A percentile compares a stretch with the other conserved stretches of the same genome.
phyloP scores from a whole-genome alignment of 1,140 invertebrate genomes.

The Notospermus geniculatus region DNA sequence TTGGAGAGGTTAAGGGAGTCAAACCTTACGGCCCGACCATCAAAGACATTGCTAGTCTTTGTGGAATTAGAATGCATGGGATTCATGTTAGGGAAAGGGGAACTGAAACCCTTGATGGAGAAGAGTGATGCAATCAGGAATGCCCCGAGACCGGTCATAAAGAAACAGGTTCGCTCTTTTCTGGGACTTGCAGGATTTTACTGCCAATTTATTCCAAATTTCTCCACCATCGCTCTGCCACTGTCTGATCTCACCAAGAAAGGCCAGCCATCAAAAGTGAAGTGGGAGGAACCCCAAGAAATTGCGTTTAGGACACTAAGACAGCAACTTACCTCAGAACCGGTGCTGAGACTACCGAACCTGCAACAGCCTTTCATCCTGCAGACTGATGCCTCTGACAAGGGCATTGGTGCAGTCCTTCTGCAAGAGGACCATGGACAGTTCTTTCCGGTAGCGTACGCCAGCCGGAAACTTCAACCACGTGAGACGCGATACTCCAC shows the following conservation, averaged over 20 bases:
- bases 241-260: background rate
- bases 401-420: background rate
- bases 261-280: background rate
- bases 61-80: background rate
- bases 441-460: background rate
- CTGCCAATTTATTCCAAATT: slow-evolving; percentile 1
- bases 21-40: background rate
- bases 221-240: background rate
- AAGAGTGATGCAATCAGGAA: background rate
- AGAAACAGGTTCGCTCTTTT: slow-evolving; percentile 16
- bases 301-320: background rate
- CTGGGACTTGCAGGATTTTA: slow-evolving; percentile 10
- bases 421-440: background rate
- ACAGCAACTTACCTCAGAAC: background rate
- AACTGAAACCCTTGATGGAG: background rate
- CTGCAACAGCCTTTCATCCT: background rate
- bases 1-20: background rate
- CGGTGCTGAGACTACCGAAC: background rate
- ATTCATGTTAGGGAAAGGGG: background rate
- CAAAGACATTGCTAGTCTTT: background rate
- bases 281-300: background rate
- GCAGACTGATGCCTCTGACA: background rate
- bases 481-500: background rate
- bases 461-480: background rate
- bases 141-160: slow-evolving; percentile 15